Conservation (phyloP, 2,797 vertebrate species). For the Pangasius djambal region DNA sequence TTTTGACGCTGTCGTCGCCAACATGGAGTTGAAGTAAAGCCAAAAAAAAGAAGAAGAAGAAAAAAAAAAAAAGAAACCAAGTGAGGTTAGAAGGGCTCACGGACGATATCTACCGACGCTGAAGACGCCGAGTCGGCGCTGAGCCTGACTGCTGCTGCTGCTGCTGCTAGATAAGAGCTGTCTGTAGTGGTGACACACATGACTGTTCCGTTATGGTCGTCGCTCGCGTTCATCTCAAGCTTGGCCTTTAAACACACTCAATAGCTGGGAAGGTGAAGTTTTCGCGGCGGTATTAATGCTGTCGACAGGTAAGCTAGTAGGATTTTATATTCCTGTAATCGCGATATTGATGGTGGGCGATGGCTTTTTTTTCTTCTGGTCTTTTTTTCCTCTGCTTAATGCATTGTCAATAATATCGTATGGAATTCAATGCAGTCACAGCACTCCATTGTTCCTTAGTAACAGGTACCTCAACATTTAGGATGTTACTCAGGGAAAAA, state of each 20-base stretch:
- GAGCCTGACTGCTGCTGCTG: neutral
- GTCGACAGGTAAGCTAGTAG: slow-evolving; percentile 55
- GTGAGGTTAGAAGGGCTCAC: neutral
- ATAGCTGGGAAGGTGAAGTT: slow-evolving; percentile 24
- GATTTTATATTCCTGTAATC: neutral
- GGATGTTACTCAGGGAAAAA: neutral
- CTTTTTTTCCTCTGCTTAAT: neutral
- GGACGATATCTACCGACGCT: neutral
- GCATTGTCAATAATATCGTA: slow-evolving; percentile 1
- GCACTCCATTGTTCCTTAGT: neutral
- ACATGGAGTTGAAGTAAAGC: neutral
- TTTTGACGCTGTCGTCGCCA: neutral
- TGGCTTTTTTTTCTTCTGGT: neutral
- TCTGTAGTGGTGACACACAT: slow-evolving; percentile 28
- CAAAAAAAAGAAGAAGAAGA: neutral
- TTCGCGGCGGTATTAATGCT: slow-evolving; percentile 53
- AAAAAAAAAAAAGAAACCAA: neutral
- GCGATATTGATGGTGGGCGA: neutral
- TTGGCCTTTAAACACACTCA: neutral
- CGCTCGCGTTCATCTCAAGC: neutral
- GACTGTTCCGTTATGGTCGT: slow-evolving; percentile 43
- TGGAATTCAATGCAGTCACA: neutral
- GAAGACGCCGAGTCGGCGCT: neutral
- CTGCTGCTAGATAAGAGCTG: slow-evolving; percentile 12
- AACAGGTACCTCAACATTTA: neutral